Percentiles rank a stretch among this genome's conserved stretches.
Conservation (phyloP, 2,797 vertebrate species). For the Streptopelia turtur region DNA sequence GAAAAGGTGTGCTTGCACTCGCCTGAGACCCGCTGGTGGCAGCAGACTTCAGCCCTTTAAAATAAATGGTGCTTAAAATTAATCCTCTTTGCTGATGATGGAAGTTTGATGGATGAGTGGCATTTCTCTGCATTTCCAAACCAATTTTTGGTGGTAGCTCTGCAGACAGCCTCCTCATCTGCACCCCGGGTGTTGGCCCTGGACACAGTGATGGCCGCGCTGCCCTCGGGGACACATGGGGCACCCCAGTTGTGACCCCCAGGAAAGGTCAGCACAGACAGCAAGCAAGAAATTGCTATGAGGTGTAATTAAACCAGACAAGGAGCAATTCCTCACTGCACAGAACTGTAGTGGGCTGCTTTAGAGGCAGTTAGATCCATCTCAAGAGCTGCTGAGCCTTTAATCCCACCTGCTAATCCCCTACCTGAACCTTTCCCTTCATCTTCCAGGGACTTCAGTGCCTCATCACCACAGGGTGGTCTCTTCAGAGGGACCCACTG, state of each 20-base stretch:
- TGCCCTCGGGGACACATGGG: background rate
- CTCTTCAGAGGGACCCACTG: background rate
- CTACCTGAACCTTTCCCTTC: conserved; percentile 33
- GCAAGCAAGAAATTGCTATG: background rate
- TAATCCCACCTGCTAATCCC: conserved; percentile 49
- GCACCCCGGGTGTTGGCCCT: accelerated
- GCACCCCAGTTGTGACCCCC: background rate
- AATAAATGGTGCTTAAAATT: conserved; percentile 51
- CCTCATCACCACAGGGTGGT: background rate
- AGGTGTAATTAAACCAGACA: background rate
- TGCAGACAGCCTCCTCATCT: background rate
- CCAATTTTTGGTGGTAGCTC: background rate
- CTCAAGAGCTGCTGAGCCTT: conserved; percentile 31
- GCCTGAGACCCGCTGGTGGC: background rate
- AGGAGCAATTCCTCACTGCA: background rate
- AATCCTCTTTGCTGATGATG: background rate
- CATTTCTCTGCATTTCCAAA: conserved; percentile 2
- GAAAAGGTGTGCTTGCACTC: background rate
- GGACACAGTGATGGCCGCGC: background rate
- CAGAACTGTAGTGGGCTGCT: background rate
- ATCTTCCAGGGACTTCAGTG: background rate
- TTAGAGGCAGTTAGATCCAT: background rate
- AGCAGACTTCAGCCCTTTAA: background rate
- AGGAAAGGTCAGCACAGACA: background rate
- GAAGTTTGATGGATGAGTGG: conserved; percentile 33